phyloP scores from a whole-genome alignment of 2,113 vertebrate genomes.

The Pontoporia blainvillei region DNA sequence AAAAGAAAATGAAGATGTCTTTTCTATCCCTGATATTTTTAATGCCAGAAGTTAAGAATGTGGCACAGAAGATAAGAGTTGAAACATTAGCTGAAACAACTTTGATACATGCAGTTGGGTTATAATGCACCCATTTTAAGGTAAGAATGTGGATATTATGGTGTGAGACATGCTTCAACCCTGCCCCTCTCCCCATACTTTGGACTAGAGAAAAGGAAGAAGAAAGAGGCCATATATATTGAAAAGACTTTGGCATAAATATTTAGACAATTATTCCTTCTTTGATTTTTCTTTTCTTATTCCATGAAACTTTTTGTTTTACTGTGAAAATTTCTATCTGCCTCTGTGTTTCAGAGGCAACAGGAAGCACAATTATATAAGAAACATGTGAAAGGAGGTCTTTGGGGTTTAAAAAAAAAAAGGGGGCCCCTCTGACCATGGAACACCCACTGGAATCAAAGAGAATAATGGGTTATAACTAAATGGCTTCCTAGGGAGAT shows the following conservation, averaged over 20 bases:
- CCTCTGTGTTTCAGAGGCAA: not conserved
- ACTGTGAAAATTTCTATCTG: constrained; percentile 15
- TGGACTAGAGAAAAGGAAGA: not conserved
- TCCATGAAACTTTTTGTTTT: not conserved
- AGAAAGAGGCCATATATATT: not conserved
- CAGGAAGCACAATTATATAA: constrained; percentile 3
- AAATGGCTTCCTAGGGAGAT: no score
- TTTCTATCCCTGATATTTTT: not conserved
- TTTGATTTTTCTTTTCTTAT: not conserved
- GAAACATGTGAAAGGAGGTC: not conserved
- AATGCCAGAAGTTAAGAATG: not conserved
- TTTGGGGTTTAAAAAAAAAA: not conserved
- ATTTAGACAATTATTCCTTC: constrained; percentile 8
- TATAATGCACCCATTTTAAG: not conserved
- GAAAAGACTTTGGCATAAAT: not conserved
- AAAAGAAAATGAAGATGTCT: not conserved
- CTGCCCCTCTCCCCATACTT: not conserved
- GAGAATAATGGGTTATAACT: constrained; percentile 14
- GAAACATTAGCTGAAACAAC: not conserved
- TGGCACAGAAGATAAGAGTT: not conserved
- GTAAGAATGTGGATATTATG: not conserved
- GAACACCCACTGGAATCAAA: constrained; percentile 27
- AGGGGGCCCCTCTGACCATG: not conserved
- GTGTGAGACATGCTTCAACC: not conserved
- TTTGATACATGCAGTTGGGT: not conserved